Conservation (phyloP, 1,140 invertebrate species). For the Drosophila mayri region DNA sequence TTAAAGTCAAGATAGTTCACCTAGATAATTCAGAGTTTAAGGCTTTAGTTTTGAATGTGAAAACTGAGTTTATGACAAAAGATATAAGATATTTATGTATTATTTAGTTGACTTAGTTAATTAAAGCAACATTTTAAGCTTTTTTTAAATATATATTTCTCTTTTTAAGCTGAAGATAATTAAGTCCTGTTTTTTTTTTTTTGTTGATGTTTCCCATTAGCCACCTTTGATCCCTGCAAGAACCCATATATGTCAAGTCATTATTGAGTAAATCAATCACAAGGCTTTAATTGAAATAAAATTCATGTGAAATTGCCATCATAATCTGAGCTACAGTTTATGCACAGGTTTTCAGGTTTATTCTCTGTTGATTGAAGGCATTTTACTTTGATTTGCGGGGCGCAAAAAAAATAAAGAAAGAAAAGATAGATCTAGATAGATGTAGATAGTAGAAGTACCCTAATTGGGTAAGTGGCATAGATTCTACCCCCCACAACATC, state of each 20-base stretch:
- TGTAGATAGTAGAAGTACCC: slow-evolving; percentile 8
- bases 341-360: background rate
- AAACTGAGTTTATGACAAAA: no score
- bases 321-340: background rate
- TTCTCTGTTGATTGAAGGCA: slow-evolving; percentile 1
- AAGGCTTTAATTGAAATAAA: slow-evolving; percentile 14
- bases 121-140: no score
- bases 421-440: background rate
- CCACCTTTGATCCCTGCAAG: background rate
- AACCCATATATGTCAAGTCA: background rate
- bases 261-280: slow-evolving; percentile 18
- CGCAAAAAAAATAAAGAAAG: background rate
- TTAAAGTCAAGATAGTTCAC: no score
- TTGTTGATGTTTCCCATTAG: background rate
- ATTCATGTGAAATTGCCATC: slow-evolving; percentile 14
- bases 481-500: slow-evolving; percentile 2
- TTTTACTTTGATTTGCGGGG: slow-evolving; percentile 11
- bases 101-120: no score
- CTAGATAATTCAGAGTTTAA: no score
- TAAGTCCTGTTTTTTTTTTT: background rate
- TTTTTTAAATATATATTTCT: no score
- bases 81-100: no score
- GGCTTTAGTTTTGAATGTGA: no score
- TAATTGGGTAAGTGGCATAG: slow-evolving; percentile 47
- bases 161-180: no score